Conservation (phyloP, 92 coral and sea anemone species). For the Phymanthus crucifer region DNA sequence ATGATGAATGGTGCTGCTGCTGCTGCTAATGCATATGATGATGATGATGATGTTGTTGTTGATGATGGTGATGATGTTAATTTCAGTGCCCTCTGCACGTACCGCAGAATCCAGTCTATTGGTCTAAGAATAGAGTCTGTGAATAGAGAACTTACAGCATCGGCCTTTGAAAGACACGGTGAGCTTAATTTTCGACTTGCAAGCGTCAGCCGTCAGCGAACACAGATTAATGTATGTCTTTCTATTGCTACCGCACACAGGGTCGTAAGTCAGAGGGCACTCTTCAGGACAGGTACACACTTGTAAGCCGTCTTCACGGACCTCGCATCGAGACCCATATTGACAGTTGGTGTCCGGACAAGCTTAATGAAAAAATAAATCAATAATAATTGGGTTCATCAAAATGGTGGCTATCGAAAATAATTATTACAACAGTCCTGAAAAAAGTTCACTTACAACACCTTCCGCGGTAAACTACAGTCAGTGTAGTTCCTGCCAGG, state of each 20-base stretch:
- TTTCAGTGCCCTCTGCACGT: background rate
- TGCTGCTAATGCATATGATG: too few species aligned
- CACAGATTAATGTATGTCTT: conserved; percentile 91
- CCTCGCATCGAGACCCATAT: conserved; percentile 76
- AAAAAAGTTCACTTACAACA: conserved; percentile 69
- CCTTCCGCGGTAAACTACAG: conserved; percentile 64
- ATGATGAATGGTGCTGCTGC: too few species aligned
- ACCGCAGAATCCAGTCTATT: background rate
- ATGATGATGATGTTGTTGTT: too few species aligned
- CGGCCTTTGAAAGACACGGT: conserved; percentile 61
- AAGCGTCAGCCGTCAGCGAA: conserved; percentile 80
- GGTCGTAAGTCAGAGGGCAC: conserved; percentile 79
- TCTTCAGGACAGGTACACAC: conserved; percentile 74
- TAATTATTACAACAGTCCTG: background rate
- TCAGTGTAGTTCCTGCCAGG: conserved; percentile 37
- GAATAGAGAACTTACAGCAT: conserved; percentile 71
- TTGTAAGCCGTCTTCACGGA: conserved; percentile 77
- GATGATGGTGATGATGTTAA: too few species aligned
- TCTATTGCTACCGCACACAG: conserved; percentile 85
- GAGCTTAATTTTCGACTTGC: conserved; percentile 56
- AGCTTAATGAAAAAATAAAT: conserved; percentile 41
- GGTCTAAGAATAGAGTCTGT: background rate
- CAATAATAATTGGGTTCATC: background rate
- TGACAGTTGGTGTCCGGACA: conserved; percentile 65
- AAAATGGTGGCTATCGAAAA: background rate